These are phyloP conservation scores for Bruchidius siliquastri DNA, from an alignment of 2,888 invertebrate species.

Conservation along the genomic window DNA sequence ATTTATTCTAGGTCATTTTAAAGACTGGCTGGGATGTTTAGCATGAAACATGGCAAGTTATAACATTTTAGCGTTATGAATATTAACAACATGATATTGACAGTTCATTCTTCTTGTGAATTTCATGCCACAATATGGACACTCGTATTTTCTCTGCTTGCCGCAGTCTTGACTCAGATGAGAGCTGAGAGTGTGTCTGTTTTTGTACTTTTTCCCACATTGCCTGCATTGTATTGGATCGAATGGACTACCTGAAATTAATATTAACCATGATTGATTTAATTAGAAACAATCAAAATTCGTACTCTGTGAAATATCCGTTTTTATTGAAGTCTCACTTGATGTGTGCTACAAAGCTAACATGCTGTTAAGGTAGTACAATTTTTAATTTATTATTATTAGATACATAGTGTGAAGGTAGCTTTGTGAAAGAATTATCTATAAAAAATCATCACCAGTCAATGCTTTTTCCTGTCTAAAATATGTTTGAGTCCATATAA, in stretches of 20 bases:
- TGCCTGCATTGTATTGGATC: conserved; percentile 16
- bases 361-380: too few species aligned
- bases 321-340: neutral
- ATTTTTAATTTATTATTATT: too few species aligned
- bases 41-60: too few species aligned
- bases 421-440: too few species aligned
- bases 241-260: neutral
- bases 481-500: too few species aligned
- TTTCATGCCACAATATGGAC: conserved; percentile 11
- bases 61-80: neutral
- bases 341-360: neutral
- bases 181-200: conserved; percentile 26
- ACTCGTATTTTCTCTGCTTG: conserved; percentile 16
- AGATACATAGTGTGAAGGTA: too few species aligned
- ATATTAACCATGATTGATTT: neutral
- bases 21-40: too few species aligned
- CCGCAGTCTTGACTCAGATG: conserved; percentile 47
- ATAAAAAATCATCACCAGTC: too few species aligned
- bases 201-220: conserved; percentile 29
- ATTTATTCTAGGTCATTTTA: too few species aligned
- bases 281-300: neutral
- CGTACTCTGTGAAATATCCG: too few species aligned
- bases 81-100: neutral
- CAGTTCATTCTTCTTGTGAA: conserved; percentile 11
- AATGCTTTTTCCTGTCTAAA: too few species aligned